phyloP scores from a whole-genome alignment of 2,888 invertebrate genomes.

The Beris chalybata region DNA sequence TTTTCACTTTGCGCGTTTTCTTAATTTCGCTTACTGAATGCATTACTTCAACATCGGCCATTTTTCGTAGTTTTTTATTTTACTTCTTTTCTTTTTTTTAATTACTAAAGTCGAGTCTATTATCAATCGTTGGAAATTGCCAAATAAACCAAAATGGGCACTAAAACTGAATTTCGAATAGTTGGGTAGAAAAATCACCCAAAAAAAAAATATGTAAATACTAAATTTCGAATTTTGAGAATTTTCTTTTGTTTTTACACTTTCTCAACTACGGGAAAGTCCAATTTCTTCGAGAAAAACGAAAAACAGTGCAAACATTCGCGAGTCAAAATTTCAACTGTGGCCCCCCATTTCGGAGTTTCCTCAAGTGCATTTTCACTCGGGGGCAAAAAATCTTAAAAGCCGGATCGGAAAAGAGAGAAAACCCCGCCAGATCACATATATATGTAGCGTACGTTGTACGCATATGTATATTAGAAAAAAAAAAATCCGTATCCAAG shows the following conservation, averaged over 20 bases:
- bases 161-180: no score
- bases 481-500: not conserved
- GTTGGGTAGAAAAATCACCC: no score
- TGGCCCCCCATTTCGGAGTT: constrained; percentile 42
- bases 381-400: constrained; percentile 17
- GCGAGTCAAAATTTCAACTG: constrained; percentile 55
- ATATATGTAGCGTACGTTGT: not conserved
- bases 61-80: constrained; percentile 52
- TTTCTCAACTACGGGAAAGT: not conserved
- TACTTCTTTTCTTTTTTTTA: not conserved
- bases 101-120: not conserved
- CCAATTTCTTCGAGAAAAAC: constrained; percentile 11
- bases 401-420: constrained; percentile 7
- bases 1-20: constrained; percentile 89
- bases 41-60: constrained; percentile 91
- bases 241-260: no score
- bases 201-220: no score
- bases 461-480: not conserved
- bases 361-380: constrained; percentile 38
- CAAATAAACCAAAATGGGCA: no score
- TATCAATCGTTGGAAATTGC: not conserved
- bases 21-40: constrained; percentile 82
- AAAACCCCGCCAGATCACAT: not conserved
- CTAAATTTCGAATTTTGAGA: no score
- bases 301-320: constrained; percentile 48